Conservation (phyloP, 2,113 vertebrate species). For the Dipodomys spectabilis region DNA sequence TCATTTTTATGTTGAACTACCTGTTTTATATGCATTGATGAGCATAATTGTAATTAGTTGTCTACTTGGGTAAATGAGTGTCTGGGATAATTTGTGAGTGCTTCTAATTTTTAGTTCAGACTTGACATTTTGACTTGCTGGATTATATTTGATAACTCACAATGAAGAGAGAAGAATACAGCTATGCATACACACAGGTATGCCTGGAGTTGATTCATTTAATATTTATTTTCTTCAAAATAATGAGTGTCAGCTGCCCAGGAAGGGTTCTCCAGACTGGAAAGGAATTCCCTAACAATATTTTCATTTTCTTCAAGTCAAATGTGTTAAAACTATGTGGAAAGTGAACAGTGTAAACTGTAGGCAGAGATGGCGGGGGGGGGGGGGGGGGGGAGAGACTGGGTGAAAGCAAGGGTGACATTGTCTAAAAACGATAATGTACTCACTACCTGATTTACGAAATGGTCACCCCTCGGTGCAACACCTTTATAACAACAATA, state of each 20-base stretch:
- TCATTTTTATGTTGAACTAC: slow-evolving; percentile 67
- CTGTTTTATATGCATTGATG: slow-evolving; percentile 73
- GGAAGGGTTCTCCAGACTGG: not conserved
- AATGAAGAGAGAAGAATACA: slow-evolving; percentile 1
- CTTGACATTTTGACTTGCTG: slow-evolving; percentile 73
- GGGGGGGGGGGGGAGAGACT: no score
- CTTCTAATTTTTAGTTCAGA: slow-evolving; percentile 68
- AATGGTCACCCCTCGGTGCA: no score
- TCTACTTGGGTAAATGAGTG: slow-evolving; percentile 77
- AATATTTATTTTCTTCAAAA: slow-evolving; percentile 54
- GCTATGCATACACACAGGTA: not conserved
- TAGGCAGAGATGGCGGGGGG: no score
- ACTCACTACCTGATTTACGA: no score
- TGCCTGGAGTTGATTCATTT: slow-evolving; percentile 25
- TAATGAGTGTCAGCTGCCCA: not conserved
- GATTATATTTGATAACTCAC: slow-evolving; percentile 39
- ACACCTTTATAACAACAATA: no score
- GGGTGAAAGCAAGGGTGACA: no score
- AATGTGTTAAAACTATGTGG: slow-evolving; percentile 5
- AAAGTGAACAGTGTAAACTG: no score
- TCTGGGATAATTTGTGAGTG: slow-evolving; percentile 71
- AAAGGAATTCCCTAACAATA: slow-evolving; percentile 57
- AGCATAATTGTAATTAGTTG: slow-evolving; percentile 79
- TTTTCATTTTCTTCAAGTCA: slow-evolving; percentile 42
- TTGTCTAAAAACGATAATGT: no score